Conservation (phyloP, 2,797 vertebrate genomes). For the Calcarius lapponicus region DNA sequence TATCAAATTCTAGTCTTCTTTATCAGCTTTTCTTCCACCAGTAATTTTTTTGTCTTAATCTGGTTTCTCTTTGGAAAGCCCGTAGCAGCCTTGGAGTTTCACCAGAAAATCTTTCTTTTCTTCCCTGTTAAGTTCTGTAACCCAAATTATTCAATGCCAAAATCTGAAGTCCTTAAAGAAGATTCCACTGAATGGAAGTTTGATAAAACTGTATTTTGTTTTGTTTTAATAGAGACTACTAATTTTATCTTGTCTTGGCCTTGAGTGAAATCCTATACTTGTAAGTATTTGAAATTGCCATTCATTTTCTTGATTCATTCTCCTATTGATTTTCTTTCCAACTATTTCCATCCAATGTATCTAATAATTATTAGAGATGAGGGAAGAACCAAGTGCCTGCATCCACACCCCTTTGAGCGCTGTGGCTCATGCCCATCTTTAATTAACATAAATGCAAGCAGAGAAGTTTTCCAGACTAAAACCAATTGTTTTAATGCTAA, state of each 20-base stretch:
- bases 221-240: constrained; percentile 47
- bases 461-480: neutral
- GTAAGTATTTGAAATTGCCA: constrained; percentile 55
- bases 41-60: constrained; percentile 44
- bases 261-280: constrained; percentile 56
- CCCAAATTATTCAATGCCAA: neutral
- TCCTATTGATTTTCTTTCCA: constrained; percentile 61
- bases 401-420: neutral
- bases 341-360: constrained; percentile 38
- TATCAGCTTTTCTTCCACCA: constrained; percentile 41
- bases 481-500: neutral
- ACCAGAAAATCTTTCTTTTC: neutral
- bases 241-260: constrained; percentile 38
- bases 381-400: neutral
- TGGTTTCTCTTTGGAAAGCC: constrained; percentile 28
- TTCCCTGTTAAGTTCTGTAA: neutral
- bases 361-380: constrained; percentile 53
- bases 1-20: constrained; percentile 64
- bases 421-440: neutral
- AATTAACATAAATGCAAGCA: neutral
- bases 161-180: neutral
- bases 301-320: constrained; percentile 68
- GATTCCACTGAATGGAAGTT: neutral
- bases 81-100: neutral
- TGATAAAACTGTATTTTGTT: constrained; percentile 21